Conservation (phyloP, 2,797 vertebrate species). For the Pelochelys cantorii region DNA sequence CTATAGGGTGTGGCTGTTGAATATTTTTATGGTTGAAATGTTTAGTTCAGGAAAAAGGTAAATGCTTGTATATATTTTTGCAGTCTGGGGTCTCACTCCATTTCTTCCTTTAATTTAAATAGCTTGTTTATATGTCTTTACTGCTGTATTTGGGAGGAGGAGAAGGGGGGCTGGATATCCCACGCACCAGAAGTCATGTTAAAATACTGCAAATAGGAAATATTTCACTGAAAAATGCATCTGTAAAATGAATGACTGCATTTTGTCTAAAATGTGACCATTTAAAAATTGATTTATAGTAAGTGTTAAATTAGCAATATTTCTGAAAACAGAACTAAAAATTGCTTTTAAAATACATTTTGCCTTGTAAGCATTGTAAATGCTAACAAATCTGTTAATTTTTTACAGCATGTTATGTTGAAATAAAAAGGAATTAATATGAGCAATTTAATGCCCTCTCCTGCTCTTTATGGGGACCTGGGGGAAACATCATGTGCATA, state of each 20-base stretch:
- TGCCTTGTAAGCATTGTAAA: slow-evolving; percentile 73
- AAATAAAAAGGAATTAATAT: slow-evolving; percentile 74
- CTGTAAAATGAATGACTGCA: slow-evolving; percentile 53
- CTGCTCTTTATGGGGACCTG: slow-evolving; percentile 67
- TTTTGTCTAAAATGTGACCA: slow-evolving; percentile 57
- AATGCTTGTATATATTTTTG: slow-evolving; percentile 88
- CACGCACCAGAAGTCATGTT: slow-evolving; percentile 74
- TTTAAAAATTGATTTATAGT: slow-evolving; percentile 62
- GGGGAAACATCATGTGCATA: slow-evolving; percentile 39
- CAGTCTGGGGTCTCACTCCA: slow-evolving; percentile 77
- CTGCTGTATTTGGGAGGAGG: slow-evolving; percentile 77
- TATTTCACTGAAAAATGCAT: slow-evolving; percentile 21
- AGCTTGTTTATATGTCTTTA: slow-evolving; percentile 80
- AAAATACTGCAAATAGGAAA: slow-evolving; percentile 61
- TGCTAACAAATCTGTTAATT: slow-evolving; percentile 67
- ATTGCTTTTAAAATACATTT: slow-evolving; percentile 66
- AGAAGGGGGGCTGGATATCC: slow-evolving; percentile 83
- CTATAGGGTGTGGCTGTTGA: slow-evolving; percentile 86
- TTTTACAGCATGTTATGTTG: slow-evolving; percentile 73
- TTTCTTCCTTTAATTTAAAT: slow-evolving; percentile 84
- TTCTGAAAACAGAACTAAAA: slow-evolving; percentile 63
- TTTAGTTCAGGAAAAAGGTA: slow-evolving; percentile 83
- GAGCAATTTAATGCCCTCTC: slow-evolving; percentile 70
- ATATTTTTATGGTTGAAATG: slow-evolving; percentile 87
- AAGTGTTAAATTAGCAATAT: slow-evolving; percentile 61